Evolutionary conservation across 2,888 invertebrate species (phyloP).

Genomic region (Drosophila infuscata): DNA sequence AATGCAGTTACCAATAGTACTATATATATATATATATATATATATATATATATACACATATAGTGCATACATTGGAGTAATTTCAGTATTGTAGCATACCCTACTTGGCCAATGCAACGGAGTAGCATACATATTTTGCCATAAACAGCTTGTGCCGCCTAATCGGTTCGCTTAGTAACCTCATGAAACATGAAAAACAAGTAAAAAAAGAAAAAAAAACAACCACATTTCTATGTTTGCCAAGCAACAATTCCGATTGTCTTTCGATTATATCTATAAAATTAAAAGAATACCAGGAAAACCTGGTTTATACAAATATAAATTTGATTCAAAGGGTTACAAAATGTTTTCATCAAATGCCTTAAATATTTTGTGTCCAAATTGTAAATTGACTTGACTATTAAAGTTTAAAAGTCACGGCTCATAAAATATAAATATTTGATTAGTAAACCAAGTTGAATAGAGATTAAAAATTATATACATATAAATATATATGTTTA

Average conservation of each 20-base stretch:
- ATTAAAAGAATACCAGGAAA: not conserved
- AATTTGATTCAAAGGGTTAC: too few species aligned
- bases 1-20: conserved; percentile 19
- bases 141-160: not conserved
- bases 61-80: conserved; percentile 11
- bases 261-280: not conserved
- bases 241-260: not conserved
- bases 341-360: not conserved
- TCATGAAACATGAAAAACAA: not conserved
- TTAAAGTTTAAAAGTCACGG: not conserved
- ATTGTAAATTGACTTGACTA: not conserved
- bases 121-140: not conserved
- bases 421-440: not conserved
- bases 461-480: not conserved
- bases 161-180: not conserved
- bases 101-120: not conserved
- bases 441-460: not conserved
- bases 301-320: too few species aligned
- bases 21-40: not conserved
- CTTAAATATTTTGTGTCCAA: not conserved
- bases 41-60: not conserved
- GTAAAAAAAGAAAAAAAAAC: not conserved
- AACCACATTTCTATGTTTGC: not conserved
- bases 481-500: not conserved
- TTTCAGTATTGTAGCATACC: conserved; percentile 1